Evolutionary conservation across 2,113 vertebrate species (phyloP).

Genomic region (Tapirus terrestris): DNA sequence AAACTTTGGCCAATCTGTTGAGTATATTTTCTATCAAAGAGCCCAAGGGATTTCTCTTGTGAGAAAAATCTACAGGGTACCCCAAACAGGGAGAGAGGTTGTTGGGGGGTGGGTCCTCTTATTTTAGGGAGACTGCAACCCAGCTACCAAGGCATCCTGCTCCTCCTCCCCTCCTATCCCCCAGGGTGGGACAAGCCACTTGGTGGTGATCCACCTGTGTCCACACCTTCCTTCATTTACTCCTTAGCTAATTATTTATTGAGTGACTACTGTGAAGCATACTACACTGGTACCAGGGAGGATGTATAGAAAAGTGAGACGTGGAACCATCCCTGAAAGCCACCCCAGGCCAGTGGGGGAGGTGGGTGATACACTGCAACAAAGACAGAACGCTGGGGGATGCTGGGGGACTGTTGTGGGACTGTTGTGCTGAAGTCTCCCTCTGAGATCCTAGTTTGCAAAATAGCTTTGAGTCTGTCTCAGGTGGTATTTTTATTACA

Average conservation of each 20-base stretch:
- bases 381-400: neutral
- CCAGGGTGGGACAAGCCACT: neutral
- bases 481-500: neutral
- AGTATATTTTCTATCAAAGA: neutral
- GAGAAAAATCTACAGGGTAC: neutral
- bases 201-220: neutral
- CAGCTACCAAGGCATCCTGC: neutral
- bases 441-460: neutral
- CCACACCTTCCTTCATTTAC: neutral
- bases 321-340: neutral
- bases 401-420: accelerated
- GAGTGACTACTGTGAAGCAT: neutral
- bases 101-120: neutral
- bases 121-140: neutral
- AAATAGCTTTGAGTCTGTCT: neutral
- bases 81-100: neutral
- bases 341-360: neutral
- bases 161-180: neutral
- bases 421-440: neutral
- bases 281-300: neutral
- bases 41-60: neutral
- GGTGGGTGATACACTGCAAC: too few species aligned
- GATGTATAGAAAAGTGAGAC: neutral
- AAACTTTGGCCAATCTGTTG: neutral
- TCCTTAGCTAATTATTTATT: neutral